phyloP scores from a whole-genome alignment of 2,888 invertebrate species.

The Hyles lineata region DNA sequence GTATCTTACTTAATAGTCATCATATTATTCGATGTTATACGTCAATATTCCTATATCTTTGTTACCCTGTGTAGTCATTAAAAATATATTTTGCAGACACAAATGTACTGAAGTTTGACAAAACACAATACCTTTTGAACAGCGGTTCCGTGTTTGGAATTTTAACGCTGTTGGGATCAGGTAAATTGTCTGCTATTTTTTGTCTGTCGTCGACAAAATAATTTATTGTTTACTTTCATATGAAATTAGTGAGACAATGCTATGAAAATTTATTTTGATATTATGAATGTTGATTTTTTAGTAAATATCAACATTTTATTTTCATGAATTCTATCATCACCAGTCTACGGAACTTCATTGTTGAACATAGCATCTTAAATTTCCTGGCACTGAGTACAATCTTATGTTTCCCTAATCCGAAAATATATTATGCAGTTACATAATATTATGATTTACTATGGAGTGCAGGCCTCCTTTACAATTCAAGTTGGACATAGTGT shows the following conservation, averaged over 20 bases:
- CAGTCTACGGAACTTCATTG: too few species aligned
- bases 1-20: too few species aligned
- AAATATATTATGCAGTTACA: too few species aligned
- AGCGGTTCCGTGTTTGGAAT: slow-evolving; percentile 15
- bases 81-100: not conserved
- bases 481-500: too few species aligned
- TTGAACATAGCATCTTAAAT: too few species aligned
- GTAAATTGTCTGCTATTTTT: not conserved
- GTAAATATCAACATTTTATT: not conserved
- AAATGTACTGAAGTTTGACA: slow-evolving; percentile 2
- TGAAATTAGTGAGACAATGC: not conserved
- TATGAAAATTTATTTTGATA: not conserved
- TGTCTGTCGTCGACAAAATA: not conserved
- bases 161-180: slow-evolving; percentile 3
- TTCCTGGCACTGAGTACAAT: too few species aligned
- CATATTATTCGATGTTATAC: too few species aligned
- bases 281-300: not conserved
- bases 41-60: not conserved
- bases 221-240: not conserved
- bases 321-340: not conserved
- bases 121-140: slow-evolving; percentile 15
- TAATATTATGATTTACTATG: too few species aligned
- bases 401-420: too few species aligned
- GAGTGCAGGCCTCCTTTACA: too few species aligned
- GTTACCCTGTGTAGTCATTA: not conserved